These are phyloP conservation scores for Catostomus latipinnis DNA, from an alignment of 2,797 vertebrate genomes.

Conservation along the genomic window DNA sequence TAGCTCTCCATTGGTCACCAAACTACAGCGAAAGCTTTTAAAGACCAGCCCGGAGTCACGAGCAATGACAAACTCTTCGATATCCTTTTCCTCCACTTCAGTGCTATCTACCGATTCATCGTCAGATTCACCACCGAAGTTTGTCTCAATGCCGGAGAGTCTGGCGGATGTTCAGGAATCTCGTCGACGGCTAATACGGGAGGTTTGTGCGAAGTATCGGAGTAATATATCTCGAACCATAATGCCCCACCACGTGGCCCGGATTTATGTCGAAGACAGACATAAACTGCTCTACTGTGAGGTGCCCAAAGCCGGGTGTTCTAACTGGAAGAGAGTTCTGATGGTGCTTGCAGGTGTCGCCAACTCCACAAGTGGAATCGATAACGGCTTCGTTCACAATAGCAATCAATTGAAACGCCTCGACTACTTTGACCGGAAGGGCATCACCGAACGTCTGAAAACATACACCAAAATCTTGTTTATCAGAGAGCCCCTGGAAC, in stretches of 20 bases:
- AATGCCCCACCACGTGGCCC: constrained; percentile 86
- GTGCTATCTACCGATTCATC: neutral
- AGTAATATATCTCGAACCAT: constrained; percentile 83
- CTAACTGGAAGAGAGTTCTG: constrained; percentile 97
- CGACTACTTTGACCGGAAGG: constrained; percentile 85
- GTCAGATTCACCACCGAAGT: too few relatives aligned
- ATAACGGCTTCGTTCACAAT: constrained; percentile 89
- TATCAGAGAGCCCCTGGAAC: constrained; percentile 92
- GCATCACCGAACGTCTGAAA: constrained; percentile 85
- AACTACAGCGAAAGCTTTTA: constrained; percentile 86
- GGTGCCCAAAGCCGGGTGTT: constrained; percentile 95
- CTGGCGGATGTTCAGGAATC: constrained; percentile 78
- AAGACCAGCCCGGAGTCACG: constrained; percentile 82
- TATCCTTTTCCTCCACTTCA: constrained; percentile 60
- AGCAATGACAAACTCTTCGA: constrained; percentile 62
- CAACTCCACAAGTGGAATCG: constrained; percentile 81
- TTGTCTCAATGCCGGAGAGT: too few relatives aligned
- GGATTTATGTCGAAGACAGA: constrained; percentile 92
- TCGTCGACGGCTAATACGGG: constrained; percentile 83
- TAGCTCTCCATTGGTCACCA: constrained; percentile 76
- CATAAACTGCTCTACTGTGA: constrained; percentile 94
- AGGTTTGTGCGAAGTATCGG: constrained; percentile 90
- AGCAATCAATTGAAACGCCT: constrained; percentile 85
- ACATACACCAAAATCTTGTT: constrained; percentile 96
- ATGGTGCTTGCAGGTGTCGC: constrained; percentile 92